phyloP scores from a whole-genome alignment of 2,888 invertebrate genomes.

The Chromoteleia sp. region DNA sequence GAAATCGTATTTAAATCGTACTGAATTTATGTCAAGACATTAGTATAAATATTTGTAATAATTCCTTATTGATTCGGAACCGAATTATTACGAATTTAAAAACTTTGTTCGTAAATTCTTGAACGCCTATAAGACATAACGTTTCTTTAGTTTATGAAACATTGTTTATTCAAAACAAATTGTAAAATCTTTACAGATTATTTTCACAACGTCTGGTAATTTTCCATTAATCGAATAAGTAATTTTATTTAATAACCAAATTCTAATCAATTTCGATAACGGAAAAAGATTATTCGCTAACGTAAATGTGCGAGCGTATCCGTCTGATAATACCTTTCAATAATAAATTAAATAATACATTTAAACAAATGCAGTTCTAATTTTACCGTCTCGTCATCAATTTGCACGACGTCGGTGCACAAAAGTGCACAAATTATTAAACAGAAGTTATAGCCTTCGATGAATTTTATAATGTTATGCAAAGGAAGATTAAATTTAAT shows the following conservation, averaged over 20 bases:
- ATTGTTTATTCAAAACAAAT: slow-evolving; percentile 24
- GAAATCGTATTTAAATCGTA: background rate
- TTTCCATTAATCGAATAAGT: too few relatives aligned
- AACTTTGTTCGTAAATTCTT: slow-evolving; percentile 21
- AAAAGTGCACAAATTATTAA: slow-evolving; percentile 39
- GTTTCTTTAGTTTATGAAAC: slow-evolving; percentile 23
- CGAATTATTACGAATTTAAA: slow-evolving; percentile 30
- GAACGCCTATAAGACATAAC: slow-evolving; percentile 7
- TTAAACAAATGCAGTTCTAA: background rate
- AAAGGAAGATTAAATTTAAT: background rate
- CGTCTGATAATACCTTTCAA: background rate
- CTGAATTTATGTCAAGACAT: background rate
- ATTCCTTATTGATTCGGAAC: slow-evolving; percentile 9
- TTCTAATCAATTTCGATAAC: background rate
- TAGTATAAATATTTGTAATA: slow-evolving; percentile 2
- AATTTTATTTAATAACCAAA: background rate
- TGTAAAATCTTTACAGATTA: background rate
- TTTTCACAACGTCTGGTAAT: background rate
- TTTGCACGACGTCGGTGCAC: too few relatives aligned
- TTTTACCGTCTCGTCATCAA: too few relatives aligned
- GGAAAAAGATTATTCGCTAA: background rate
- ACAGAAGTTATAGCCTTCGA: slow-evolving; percentile 21
- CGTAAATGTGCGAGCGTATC: background rate
- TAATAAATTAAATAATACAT: slow-evolving; percentile 2
- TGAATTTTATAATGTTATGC: slow-evolving; percentile 12